A percentile compares a stretch with the other conserved stretches of the same genome.
phyloP scores from a whole-genome alignment of 2,888 invertebrate species.

The Lasioglossum malachurum region DNA sequence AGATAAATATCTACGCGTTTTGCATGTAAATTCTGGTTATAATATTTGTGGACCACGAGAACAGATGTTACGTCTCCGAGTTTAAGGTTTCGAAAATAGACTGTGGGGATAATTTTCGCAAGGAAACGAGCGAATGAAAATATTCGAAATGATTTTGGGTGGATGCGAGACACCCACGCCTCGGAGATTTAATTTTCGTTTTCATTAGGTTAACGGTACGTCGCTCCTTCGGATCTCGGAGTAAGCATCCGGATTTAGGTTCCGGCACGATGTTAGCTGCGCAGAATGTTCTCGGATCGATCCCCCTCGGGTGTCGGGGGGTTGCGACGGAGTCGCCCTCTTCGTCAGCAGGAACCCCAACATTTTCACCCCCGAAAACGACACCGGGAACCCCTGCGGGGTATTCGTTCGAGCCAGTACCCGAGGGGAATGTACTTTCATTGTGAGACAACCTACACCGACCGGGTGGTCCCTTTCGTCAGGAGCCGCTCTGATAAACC shows the following conservation, averaged over 20 bases:
- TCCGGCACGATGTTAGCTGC: slow-evolving; percentile 71
- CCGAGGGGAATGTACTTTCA: slow-evolving; percentile 63
- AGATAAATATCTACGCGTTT: background rate
- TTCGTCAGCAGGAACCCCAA: slow-evolving; percentile 65
- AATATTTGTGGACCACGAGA: background rate
- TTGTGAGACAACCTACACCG: slow-evolving; percentile 48
- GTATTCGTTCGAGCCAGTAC: slow-evolving; percentile 50
- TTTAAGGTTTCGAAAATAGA: background rate
- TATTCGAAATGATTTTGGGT: background rate
- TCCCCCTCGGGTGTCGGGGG: slow-evolving; percentile 71
- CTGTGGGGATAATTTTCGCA: background rate
- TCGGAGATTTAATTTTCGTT: slow-evolving; percentile 43
- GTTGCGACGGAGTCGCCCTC: slow-evolving; percentile 70
- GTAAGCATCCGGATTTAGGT: slow-evolving; percentile 71
- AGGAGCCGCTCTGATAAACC: slow-evolving; percentile 38
- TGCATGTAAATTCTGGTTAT: background rate
- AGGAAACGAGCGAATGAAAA: background rate
- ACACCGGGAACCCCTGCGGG: slow-evolving; percentile 59
- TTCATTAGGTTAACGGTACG: slow-evolving; percentile 32
- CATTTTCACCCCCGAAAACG: slow-evolving; percentile 66
- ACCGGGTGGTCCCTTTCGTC: slow-evolving; percentile 38
- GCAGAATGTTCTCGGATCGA: slow-evolving; percentile 76
- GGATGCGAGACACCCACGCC: background rate
- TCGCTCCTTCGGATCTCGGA: slow-evolving; percentile 30
- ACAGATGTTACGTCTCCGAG: background rate